These are phyloP conservation scores for Pristionchus fissidentatus DNA, from an alignment of 2,888 invertebrate species.

Conservation along the genomic window DNA sequence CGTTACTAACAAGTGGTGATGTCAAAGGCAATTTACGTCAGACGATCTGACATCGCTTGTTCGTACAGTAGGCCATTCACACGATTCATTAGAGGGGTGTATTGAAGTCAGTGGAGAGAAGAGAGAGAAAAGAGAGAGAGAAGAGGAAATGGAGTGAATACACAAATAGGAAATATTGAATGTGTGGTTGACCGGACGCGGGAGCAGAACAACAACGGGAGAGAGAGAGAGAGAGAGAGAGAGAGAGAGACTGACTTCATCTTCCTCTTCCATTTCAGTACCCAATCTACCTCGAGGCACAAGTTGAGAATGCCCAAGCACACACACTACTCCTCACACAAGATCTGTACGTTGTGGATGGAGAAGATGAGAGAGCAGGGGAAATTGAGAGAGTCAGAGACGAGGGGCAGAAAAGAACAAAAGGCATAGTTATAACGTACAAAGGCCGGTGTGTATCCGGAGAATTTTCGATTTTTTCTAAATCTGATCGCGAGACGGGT, in stretches of 20 bases:
- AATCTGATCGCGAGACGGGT: no score
- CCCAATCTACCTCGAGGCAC: constrained; percentile 45
- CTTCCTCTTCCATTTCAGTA: constrained; percentile 15
- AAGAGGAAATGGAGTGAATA: constrained; percentile 32
- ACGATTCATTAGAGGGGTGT: no score
- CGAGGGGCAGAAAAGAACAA: not conserved
- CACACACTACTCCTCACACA: constrained; percentile 51
- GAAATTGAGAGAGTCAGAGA: not conserved
- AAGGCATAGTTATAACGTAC: no score
- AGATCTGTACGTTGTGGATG: constrained; percentile 44
- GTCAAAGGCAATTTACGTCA: no score
- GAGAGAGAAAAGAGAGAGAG: constrained; percentile 9
- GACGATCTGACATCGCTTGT: no score
- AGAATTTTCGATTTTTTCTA: no score
- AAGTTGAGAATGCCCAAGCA: constrained; percentile 54
- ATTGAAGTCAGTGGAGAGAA: not conserved
- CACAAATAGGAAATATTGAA: constrained; percentile 34
- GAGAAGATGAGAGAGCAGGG: not conserved
- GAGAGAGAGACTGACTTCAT: not conserved
- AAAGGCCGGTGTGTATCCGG: no score
- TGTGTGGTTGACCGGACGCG: not conserved
- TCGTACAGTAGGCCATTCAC: no score
- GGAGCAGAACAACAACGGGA: not conserved
- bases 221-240: not conserved
- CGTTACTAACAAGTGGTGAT: no score